phyloP scores from a whole-genome alignment of 2,888 invertebrate genomes.

The Apodemia mormo region DNA sequence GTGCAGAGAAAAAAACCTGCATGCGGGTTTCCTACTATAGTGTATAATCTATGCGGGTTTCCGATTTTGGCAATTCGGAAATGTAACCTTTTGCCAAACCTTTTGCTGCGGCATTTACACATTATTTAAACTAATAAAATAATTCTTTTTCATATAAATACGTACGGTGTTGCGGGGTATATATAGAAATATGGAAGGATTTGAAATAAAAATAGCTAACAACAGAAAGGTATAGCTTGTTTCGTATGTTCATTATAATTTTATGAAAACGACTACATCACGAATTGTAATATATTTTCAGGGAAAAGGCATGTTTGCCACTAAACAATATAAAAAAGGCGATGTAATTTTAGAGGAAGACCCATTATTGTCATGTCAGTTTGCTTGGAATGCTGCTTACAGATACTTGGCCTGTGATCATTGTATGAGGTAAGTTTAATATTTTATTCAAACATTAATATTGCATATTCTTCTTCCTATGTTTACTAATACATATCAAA shows the following conservation, averaged over 20 bases:
- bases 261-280: neutral
- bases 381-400: slow-evolving; percentile 95
- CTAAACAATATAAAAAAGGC: slow-evolving; percentile 84
- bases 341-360: slow-evolving; percentile 93
- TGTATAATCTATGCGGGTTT: too few relatives aligned
- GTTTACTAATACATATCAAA: too few relatives aligned
- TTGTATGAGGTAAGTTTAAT: slow-evolving; percentile 86
- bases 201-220: slow-evolving; percentile 60
- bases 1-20: too few relatives aligned
- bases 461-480: too few relatives aligned
- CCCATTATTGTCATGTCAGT: slow-evolving; percentile 94
- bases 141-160: neutral
- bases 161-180: neutral
- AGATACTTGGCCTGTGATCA: slow-evolving; percentile 94
- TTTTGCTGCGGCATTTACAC: neutral
- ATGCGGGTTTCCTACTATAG: too few relatives aligned
- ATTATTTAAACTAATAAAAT: neutral
- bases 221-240: slow-evolving; percentile 60
- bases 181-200: slow-evolving; percentile 50
- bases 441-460: neutral
- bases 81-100: neutral
- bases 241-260: neutral
- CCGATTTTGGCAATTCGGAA: neutral
- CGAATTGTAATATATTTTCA: slow-evolving; percentile 55
- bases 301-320: slow-evolving; percentile 93